These are phyloP conservation scores for Pararge aegeria DNA, from an alignment of 1,140 invertebrate species.

Conservation along the genomic window DNA sequence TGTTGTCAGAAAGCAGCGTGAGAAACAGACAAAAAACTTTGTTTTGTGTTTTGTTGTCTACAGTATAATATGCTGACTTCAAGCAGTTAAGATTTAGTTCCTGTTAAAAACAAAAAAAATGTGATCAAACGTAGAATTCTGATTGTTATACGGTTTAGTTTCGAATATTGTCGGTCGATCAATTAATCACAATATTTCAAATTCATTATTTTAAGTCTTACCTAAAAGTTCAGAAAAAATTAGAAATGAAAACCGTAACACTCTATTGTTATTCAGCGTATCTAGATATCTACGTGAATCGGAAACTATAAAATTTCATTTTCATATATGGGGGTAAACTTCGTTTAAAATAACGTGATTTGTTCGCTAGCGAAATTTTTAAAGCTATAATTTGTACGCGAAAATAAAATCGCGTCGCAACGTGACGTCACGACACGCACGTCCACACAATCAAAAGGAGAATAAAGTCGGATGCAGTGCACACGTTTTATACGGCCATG, in stretches of 20 bases:
- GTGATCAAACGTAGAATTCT: too few species aligned
- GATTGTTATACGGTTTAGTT: too few species aligned
- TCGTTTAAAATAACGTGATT: constrained; percentile 20
- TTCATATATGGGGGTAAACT: neutral
- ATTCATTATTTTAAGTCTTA: too few species aligned
- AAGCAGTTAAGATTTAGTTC: too few species aligned
- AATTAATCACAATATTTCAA: too few species aligned
- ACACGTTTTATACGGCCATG: constrained; percentile 55
- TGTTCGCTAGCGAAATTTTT: neutral
- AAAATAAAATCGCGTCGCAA: constrained; percentile 19
- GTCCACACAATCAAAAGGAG: constrained; percentile 67
- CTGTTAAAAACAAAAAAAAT: too few species aligned
- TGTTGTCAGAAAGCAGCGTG: too few species aligned
- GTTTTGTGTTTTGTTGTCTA: too few species aligned
- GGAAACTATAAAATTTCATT: neutral
- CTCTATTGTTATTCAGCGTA: neutral
- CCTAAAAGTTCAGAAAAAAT: too few species aligned
- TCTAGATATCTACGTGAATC: neutral
- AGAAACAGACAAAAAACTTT: too few species aligned
- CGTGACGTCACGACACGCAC: constrained; percentile 57
- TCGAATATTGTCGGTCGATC: too few species aligned
- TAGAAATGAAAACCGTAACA: neutral
- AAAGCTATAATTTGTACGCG: constrained; percentile 6
- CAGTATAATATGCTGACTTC: too few species aligned
- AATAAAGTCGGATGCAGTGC: constrained; percentile 55